Percentiles rank a stretch among this genome's conserved stretches.
phyloP scores from a whole-genome alignment of 2,888 invertebrate genomes.

The Plagodis pulveraria region DNA sequence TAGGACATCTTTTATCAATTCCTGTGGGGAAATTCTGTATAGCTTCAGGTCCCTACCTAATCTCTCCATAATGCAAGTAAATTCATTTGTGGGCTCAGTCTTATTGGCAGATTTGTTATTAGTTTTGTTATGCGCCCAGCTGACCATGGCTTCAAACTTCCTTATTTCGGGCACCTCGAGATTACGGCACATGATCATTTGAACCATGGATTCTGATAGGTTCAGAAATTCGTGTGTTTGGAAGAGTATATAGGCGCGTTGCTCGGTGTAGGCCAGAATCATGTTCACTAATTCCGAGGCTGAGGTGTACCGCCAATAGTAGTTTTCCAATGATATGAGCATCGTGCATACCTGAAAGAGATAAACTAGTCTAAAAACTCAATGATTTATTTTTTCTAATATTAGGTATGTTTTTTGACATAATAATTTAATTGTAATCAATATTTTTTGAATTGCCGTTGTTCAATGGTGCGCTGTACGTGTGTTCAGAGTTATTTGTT shows the following conservation, averaged over 20 bases:
- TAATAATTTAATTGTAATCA: too few relatives aligned
- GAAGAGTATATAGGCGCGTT: constrained; percentile 93
- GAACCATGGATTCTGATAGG: constrained; percentile 97
- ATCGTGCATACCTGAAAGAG: constrained; percentile 92
- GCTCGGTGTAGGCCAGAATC: constrained; percentile 96
- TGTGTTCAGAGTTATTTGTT: too few relatives aligned
- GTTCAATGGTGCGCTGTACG: too few relatives aligned
- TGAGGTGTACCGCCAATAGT: constrained; percentile 97
- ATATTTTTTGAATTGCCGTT: too few relatives aligned
- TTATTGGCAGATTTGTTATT: constrained; percentile 90
- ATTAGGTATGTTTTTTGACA: too few relatives aligned
- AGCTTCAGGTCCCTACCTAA: constrained; percentile 94
- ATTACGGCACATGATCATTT: constrained; percentile 96
- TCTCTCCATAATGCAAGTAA: constrained; percentile 96
- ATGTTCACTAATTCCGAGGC: constrained; percentile 97
- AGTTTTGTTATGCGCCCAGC: constrained; percentile 95
- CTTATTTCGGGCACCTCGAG: constrained; percentile 94
- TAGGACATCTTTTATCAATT: constrained; percentile 95
- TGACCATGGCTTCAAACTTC: constrained; percentile 97
- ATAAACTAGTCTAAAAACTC: background rate
- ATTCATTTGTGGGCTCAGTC: constrained; percentile 94
- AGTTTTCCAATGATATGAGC: constrained; percentile 96
- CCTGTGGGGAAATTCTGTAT: constrained; percentile 96
- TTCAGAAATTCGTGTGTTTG: constrained; percentile 93
- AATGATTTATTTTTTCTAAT: too few relatives aligned